These are phyloP conservation scores for Pseudocheirus occidentalis DNA, from an alignment of 2,797 vertebrate species.

Conservation along the genomic window DNA sequence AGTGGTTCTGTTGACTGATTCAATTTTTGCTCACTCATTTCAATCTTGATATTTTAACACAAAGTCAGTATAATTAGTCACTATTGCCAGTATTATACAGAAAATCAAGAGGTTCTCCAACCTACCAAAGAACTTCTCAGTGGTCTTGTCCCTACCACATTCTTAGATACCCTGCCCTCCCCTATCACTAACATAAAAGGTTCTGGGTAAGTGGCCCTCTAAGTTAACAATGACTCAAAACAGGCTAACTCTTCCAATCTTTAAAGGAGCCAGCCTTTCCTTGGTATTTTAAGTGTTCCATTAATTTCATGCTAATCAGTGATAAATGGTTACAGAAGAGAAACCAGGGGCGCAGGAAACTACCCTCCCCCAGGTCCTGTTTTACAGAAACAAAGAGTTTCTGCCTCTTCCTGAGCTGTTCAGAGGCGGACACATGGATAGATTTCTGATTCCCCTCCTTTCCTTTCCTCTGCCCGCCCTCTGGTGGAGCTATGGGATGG, in stretches of 20 bases:
- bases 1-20: neutral
- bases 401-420: neutral
- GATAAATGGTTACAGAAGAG: neutral
- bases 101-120: neutral
- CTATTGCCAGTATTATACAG: neutral
- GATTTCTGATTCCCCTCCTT: constrained; percentile 25
- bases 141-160: neutral
- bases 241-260: neutral
- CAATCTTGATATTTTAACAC: neutral
- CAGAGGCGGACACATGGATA: constrained; percentile 33
- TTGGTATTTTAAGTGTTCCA: neutral
- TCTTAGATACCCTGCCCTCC: neutral
- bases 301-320: neutral
- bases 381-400: neutral
- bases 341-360: neutral
- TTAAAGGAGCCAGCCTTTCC: neutral
- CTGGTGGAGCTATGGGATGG: constrained; percentile 62
- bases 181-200: neutral
- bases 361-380: neutral
- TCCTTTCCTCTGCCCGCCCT: constrained; percentile 59
- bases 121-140: neutral
- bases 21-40: neutral
- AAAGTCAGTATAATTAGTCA: neutral
- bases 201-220: neutral
- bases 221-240: constrained; percentile 1